These are phyloP conservation scores for Pseudeuparius sepicola DNA, from an alignment of 2,888 invertebrate genomes.

Conservation along the genomic window DNA sequence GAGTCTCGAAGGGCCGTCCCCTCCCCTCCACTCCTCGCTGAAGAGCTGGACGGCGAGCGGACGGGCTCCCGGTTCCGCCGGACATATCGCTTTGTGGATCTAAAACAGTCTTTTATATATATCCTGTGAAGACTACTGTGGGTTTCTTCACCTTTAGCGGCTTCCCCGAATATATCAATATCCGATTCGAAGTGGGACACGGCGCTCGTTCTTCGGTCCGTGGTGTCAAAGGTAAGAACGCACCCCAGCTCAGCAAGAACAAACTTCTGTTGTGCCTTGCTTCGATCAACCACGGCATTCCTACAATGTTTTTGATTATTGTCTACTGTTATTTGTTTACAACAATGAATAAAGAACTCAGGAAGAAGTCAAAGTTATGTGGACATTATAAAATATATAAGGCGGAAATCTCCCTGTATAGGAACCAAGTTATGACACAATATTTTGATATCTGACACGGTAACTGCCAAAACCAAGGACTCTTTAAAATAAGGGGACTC, in stretches of 20 bases:
- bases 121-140: too few species aligned
- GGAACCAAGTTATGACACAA: too few species aligned
- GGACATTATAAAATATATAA: too few species aligned
- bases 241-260: conserved; percentile 76
- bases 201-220: conserved; percentile 51
- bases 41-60: conserved; percentile 66
- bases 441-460: too few species aligned
- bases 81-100: conserved; percentile 70
- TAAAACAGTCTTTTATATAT: too few species aligned
- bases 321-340: too few species aligned
- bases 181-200: conserved; percentile 68
- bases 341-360: too few species aligned
- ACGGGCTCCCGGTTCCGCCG: conserved; percentile 54
- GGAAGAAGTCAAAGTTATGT: too few species aligned
- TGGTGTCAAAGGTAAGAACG: conserved; percentile 56
- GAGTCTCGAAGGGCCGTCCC: conserved; percentile 33
- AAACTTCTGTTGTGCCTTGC: conserved; percentile 71
- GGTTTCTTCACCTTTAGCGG: conserved; percentile 49
- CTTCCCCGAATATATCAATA: conserved; percentile 71
- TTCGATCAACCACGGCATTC: conserved; percentile 69
- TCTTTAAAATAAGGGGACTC: too few species aligned
- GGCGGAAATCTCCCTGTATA: too few species aligned
- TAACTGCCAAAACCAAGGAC: too few species aligned
- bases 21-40: conserved; percentile 67
- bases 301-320: too few species aligned